phyloP scores from a whole-genome alignment of 2,797 vertebrate species.

The Anguilla megastoma region DNA sequence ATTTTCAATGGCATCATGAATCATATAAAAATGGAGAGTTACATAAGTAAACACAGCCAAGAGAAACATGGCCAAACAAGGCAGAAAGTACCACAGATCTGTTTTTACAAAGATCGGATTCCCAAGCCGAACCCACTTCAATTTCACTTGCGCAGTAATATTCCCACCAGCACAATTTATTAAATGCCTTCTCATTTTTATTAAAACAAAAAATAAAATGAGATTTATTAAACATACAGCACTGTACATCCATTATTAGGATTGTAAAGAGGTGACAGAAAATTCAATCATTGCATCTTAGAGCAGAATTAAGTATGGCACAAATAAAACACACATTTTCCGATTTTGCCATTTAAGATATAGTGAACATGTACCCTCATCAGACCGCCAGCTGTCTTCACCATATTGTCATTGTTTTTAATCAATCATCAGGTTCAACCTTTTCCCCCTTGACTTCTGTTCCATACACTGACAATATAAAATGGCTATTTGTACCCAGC shows the following conservation, averaged over 20 bases:
- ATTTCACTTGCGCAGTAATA: not conserved
- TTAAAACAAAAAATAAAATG: not conserved
- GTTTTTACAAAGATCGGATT: slow-evolving; percentile 7
- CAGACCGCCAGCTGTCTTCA: not conserved
- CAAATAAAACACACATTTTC: not conserved
- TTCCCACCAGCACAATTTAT: not conserved
- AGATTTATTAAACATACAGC: not conserved
- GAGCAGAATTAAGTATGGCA: not conserved
- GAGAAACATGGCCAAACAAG: slow-evolving; percentile 38
- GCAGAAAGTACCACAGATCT: not conserved
- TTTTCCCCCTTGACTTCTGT: not conserved
- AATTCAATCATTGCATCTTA: not conserved
- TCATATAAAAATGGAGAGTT: slow-evolving; percentile 31
- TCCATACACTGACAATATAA: not conserved
- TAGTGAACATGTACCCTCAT: not conserved
- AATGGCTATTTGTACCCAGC: not conserved
- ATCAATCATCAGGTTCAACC: not conserved
- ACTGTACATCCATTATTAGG: not conserved
- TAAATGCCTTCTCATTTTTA: not conserved
- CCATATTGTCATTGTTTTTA: not conserved
- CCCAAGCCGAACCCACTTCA: not conserved
- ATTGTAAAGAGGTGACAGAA: slow-evolving; percentile 10
- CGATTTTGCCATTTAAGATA: not conserved
- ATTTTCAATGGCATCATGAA: slow-evolving; percentile 42
- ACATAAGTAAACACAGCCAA: slow-evolving; percentile 26